Evolutionary conservation across 2,888 invertebrate genomes (phyloP).

Genomic region (Yponomeuta sedellus): DNA sequence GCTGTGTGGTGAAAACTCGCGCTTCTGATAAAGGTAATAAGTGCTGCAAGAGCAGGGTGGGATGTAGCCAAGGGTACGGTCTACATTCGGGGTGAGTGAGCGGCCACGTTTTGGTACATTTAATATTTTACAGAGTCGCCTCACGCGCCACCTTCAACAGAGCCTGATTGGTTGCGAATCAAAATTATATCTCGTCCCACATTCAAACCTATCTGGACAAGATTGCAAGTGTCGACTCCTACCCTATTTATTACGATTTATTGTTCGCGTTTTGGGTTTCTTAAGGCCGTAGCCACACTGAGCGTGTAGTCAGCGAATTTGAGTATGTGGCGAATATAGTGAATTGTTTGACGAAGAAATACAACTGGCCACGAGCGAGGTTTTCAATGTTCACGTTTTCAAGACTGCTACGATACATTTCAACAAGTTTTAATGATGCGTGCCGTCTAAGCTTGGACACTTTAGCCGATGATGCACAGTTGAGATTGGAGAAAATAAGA

Average conservation of each 20-base stretch:
- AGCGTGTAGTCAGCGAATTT: no score
- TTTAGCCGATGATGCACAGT: no score
- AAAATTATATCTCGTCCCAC: slow-evolving; percentile 74
- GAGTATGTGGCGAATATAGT: no score
- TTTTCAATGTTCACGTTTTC: no score
- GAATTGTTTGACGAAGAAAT: no score
- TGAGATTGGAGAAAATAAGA: no score
- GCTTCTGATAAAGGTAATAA: neutral
- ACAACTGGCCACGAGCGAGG: no score
- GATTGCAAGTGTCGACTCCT: slow-evolving; percentile 45
- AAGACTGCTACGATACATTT: no score
- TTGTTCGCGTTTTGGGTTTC: neutral
- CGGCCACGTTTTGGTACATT: slow-evolving; percentile 44
- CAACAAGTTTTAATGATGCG: no score
- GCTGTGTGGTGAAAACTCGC: neutral
- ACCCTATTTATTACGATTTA: slow-evolving; percentile 6
- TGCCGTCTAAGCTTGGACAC: no score
- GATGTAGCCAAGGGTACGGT: neutral
- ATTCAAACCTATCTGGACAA: slow-evolving; percentile 68
- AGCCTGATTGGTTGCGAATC: slow-evolving; percentile 74
- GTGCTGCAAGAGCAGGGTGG: neutral
- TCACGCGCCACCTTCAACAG: slow-evolving; percentile 75
- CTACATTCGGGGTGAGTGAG: slow-evolving; percentile 25
- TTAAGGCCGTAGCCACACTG: neutral
- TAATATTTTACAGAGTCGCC: slow-evolving; percentile 66